Base-by-base conservation (phyloP, 2,113 vertebrate genomes). In the Lates calcarifer region DNA sequence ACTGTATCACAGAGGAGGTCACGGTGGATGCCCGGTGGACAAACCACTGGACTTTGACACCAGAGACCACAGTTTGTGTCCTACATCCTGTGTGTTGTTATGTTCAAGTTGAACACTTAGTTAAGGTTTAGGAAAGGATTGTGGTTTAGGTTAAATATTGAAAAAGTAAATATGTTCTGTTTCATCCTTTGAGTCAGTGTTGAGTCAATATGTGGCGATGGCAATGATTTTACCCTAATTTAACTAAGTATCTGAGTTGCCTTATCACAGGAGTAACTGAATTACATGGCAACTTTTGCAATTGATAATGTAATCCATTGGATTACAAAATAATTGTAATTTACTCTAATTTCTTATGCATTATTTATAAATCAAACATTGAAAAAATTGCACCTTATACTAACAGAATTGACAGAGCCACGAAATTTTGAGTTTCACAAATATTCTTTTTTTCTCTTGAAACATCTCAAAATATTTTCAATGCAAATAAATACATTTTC, bases 91-190 rank as follows among this genome's bases (percentile, higher is more conserved):
- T 14, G 49, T 55, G 24, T 56, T 56, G 24, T 56, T 35, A 14
- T 22, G 2, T 61, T 33, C n/a, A 17, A 12, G 24, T 0, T 28
- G 15, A 56, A 28, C 26, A 56, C 24, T 56, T 6, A 5, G 9
- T 24, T 53, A 53, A 24, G 24, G 26, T 56, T 6, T 17, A 2
- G 24, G 53, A 28, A 53, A 24, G 45, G 45, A 22, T 49, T 1
- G 20, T 51, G 47, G 47, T 51, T 51, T 51, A 26, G 51, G n/a
- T 55, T 13, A 6, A 55, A 55, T 55, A 55, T 55, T 26, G 24
- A 55, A 55, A 55, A 55, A 55, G 51, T 26, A 55, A 55, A 55
- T 26, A 55, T 55, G 12, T 55, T 49, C 45, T 49, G n/a, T n/a
- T n/a, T n/a, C n/a, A n/a, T n/a, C n/a, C n/a, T n/a, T 20, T 22